Evolutionary conservation across 2,888 invertebrate species (phyloP).

Genomic region (Brachyopa scutellaris): DNA sequence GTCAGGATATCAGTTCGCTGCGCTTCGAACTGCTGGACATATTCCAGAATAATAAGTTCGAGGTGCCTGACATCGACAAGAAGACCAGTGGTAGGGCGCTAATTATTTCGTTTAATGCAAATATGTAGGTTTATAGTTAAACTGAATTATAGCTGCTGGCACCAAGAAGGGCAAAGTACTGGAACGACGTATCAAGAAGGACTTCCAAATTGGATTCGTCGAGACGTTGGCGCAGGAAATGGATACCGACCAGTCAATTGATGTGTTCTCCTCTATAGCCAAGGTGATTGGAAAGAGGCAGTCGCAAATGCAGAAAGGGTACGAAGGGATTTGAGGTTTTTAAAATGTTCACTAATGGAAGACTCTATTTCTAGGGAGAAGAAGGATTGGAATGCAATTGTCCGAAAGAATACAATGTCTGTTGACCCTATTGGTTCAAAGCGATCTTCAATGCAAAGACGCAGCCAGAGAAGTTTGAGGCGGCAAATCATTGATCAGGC

Average conservation of each 20-base stretch:
- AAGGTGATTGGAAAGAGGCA: slow-evolving; percentile 88
- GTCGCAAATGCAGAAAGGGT: slow-evolving; percentile 77
- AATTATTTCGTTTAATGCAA: not conserved
- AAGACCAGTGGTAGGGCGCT: slow-evolving; percentile 81
- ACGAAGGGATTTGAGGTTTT: slow-evolving; percentile 9
- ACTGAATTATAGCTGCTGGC: slow-evolving; percentile 86
- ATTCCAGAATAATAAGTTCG: slow-evolving; percentile 93
- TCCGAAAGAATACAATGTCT: slow-evolving; percentile 86
- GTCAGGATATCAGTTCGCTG: slow-evolving; percentile 97
- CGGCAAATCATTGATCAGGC: slow-evolving; percentile 88
- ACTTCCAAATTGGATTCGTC: slow-evolving; percentile 95
- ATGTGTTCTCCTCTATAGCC: slow-evolving; percentile 92
- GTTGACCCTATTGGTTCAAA: slow-evolving; percentile 91
- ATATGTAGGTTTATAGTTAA: not conserved
- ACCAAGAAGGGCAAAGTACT: slow-evolving; percentile 88
- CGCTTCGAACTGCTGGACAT: slow-evolving; percentile 96
- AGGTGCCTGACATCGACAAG: slow-evolving; percentile 89
- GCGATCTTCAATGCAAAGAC: slow-evolving; percentile 85
- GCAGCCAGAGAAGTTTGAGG: slow-evolving; percentile 88
- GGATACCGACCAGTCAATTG: slow-evolving; percentile 86
- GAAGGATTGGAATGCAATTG: slow-evolving; percentile 93
- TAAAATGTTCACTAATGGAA: not conserved
- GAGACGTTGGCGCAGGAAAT: slow-evolving; percentile 91
- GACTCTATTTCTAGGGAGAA: slow-evolving; percentile 76
- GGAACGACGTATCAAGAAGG: slow-evolving; percentile 92